Evolutionary conservation across 2,113 vertebrate genomes (phyloP).

Genomic region (Leptobrachium leishanense): DNA sequence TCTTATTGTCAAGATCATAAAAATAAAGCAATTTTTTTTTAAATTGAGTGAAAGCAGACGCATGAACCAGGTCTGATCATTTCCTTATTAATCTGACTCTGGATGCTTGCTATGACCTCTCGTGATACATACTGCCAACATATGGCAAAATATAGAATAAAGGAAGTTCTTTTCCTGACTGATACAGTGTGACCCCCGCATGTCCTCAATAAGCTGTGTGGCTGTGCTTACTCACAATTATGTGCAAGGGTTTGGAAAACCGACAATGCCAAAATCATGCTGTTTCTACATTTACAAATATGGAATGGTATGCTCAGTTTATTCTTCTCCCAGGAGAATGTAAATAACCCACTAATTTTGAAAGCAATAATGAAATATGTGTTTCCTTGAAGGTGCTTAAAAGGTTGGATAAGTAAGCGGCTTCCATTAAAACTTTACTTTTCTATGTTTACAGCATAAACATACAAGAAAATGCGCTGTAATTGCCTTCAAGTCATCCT

Average conservation of each 20-base stretch:
- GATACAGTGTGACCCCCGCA: too few relatives aligned
- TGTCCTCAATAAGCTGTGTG: background rate
- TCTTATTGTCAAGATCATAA: too few relatives aligned
- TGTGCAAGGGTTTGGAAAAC: background rate
- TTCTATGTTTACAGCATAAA: background rate
- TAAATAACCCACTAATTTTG: conserved; percentile 62
- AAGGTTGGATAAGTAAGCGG: conserved; percentile 1
- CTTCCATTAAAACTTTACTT: conserved; percentile 34
- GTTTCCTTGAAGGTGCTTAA: conserved; percentile 44
- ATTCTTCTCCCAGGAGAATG: conserved; percentile 57
- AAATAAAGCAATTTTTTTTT: too few relatives aligned
- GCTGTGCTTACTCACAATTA: conserved; percentile 1
- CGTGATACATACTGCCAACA: too few relatives aligned
- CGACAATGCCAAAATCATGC: conserved; percentile 24
- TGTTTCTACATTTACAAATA: conserved; percentile 72
- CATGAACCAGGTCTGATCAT: too few relatives aligned
- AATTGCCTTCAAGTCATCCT: too few relatives aligned
- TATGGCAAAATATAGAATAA: too few relatives aligned
- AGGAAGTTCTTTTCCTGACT: too few relatives aligned
- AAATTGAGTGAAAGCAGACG: too few relatives aligned
- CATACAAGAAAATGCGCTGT: too few relatives aligned
- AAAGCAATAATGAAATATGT: conserved; percentile 46
- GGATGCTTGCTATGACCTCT: too few relatives aligned
- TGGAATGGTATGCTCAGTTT: conserved; percentile 82
- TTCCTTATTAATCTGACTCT: too few relatives aligned